Evolutionary conservation across 2,888 invertebrate genomes (phyloP).

Genomic region (Prosapia bicincta): DNA sequence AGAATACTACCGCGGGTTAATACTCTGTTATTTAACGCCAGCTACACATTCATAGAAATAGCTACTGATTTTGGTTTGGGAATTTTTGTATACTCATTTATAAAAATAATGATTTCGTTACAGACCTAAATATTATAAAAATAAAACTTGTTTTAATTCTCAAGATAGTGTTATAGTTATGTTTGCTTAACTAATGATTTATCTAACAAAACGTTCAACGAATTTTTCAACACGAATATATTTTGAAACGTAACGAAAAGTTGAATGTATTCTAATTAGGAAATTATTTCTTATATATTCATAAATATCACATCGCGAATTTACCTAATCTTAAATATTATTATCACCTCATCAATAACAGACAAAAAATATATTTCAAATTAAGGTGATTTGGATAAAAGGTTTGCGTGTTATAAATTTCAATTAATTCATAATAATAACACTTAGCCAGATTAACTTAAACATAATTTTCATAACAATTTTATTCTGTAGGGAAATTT

Average conservation of each 20-base stretch:
- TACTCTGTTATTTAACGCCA: no score
- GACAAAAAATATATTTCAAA: background rate
- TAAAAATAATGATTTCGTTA: no score
- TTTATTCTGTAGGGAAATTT: background rate
- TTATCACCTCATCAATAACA: background rate
- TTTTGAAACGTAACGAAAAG: no score
- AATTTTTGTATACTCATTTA: no score
- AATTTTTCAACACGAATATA: no score
- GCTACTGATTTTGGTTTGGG: no score
- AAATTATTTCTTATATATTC: background rate
- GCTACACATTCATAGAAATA: no score
- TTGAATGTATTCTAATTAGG: background rate
- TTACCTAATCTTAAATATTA: background rate
- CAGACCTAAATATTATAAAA: no score
- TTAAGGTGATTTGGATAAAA: background rate
- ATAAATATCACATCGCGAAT: background rate
- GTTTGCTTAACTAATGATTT: no score
- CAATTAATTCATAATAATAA: background rate
- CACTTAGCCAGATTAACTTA: background rate
- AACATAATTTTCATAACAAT: background rate
- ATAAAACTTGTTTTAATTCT: no score
- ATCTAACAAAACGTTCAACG: no score
- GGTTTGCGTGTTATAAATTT: background rate
- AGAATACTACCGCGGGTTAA: background rate
- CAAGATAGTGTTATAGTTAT: no score